Conservation (phyloP, 2,113 vertebrate genomes). For the Pan paniscus region DNA sequence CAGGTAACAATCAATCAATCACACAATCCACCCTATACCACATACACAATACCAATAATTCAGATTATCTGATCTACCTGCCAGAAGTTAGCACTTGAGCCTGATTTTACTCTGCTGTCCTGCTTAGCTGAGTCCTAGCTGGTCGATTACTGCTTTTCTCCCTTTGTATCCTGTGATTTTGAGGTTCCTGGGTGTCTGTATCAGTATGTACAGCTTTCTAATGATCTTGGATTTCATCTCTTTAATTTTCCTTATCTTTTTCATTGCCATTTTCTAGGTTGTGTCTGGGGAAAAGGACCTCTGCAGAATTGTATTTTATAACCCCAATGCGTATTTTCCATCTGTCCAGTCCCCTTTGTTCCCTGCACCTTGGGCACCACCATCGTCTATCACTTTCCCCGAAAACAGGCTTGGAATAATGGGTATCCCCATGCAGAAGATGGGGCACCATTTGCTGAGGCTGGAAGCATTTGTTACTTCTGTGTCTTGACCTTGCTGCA, state of each 20-base stretch:
- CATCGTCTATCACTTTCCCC: neutral
- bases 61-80: neutral
- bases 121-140: neutral
- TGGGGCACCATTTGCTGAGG: neutral
- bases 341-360: neutral
- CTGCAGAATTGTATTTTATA: too few relatives aligned
- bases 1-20: neutral
- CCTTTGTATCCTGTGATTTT: neutral
- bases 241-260: neutral
- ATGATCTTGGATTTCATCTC: neutral
- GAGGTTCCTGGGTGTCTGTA: neutral
- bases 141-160: neutral
- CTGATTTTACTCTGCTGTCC: neutral
- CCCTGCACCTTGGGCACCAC: neutral
- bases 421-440: neutral
- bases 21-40: neutral
- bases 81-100: neutral
- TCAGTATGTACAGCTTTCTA: neutral
- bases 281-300: neutral
- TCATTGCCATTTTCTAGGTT: neutral
- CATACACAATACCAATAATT: neutral
- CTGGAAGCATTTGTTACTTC: neutral
- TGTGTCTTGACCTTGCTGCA: neutral
- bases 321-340: neutral
- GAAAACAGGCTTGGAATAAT: neutral